Percentiles rank a stretch among this genome's conserved stretches.
Evolutionary conservation across 2,888 invertebrate genomes (phyloP).

Genomic region (Melieria picta): DNA sequence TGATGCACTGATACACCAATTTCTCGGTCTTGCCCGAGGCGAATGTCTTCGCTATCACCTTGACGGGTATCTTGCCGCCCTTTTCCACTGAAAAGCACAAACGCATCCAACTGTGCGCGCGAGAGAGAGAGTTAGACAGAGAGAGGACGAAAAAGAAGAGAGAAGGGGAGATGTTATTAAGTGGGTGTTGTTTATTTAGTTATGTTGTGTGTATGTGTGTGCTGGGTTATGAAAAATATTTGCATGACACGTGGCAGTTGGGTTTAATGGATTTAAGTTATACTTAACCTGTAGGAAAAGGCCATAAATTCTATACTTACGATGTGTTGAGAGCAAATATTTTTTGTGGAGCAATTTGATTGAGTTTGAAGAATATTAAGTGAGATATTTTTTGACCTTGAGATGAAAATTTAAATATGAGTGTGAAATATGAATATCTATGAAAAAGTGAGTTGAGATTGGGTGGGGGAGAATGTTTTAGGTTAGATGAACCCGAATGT

Average conservation of each 20-base stretch:
- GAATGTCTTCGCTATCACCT: constrained; percentile 95
- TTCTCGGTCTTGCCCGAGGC: constrained; percentile 99
- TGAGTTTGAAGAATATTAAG: no score
- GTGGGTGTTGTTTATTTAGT: not conserved
- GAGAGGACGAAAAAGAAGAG: constrained; percentile 15
- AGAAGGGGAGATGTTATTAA: constrained; percentile 10
- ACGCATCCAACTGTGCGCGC: constrained; percentile 91
- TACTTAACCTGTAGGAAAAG: no score
- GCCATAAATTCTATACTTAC: no score
- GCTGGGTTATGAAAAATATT: not conserved
- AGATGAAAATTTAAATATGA: no score
- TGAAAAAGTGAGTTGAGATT: no score
- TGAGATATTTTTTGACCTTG: no score
- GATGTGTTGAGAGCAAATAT: no score
- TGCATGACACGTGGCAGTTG: not conserved
- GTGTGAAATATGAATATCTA: no score
- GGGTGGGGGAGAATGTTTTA: no score
- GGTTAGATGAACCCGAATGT: no score
- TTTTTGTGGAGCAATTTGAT: no score
- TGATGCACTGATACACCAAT: constrained; percentile 94
- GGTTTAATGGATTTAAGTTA: not conserved
- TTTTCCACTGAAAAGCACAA: constrained; percentile 93
- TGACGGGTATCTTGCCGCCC: constrained; percentile 95
- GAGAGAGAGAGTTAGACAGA: not conserved
- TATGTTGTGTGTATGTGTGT: not conserved